Evolutionary conservation across 64 coral and sea anemone species (phyloP).

Genomic region (Stichodactyla mertensii): DNA sequence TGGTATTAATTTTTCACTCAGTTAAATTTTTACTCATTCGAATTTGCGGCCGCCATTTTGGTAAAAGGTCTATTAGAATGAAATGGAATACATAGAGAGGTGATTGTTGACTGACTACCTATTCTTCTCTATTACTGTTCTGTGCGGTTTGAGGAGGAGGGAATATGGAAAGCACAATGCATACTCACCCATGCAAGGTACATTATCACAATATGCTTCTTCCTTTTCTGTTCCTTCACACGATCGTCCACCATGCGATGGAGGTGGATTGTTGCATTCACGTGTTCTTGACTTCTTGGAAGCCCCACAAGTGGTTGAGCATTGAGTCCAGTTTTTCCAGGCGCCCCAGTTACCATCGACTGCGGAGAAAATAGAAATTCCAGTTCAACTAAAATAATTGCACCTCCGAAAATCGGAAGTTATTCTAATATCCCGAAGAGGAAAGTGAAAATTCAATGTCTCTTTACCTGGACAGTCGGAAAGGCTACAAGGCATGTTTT

Average conservation of each 20-base stretch:
- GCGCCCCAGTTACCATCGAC: slow-evolving; percentile 87
- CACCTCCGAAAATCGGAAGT: not conserved
- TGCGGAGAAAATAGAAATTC: slow-evolving; percentile 2
- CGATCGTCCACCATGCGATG: slow-evolving; percentile 82
- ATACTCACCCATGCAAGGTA: slow-evolving; percentile 68
- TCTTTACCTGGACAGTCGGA: slow-evolving; percentile 87
- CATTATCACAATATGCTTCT: slow-evolving; percentile 79
- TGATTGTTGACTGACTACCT: too few species aligned
- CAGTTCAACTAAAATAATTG: not conserved
- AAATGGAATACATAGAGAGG: not conserved
- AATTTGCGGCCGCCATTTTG: too few species aligned
- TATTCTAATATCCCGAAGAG: not conserved
- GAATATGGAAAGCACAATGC: not conserved
- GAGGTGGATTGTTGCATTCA: slow-evolving; percentile 78
- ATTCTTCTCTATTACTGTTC: too few species aligned
- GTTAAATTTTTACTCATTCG: too few species aligned
- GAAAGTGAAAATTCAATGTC: not conserved
- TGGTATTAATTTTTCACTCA: too few species aligned
- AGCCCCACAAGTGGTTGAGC: slow-evolving; percentile 77
- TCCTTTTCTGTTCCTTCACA: slow-evolving; percentile 83
- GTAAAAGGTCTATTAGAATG: too few species aligned
- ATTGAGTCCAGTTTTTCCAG: slow-evolving; percentile 79
- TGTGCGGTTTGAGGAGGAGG: too few species aligned
- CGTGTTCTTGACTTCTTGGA: slow-evolving; percentile 78
- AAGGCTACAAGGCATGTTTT: slow-evolving; percentile 88